phyloP scores from a whole-genome alignment of 2,113 vertebrate species.

The Pseudopodoces humilis region DNA sequence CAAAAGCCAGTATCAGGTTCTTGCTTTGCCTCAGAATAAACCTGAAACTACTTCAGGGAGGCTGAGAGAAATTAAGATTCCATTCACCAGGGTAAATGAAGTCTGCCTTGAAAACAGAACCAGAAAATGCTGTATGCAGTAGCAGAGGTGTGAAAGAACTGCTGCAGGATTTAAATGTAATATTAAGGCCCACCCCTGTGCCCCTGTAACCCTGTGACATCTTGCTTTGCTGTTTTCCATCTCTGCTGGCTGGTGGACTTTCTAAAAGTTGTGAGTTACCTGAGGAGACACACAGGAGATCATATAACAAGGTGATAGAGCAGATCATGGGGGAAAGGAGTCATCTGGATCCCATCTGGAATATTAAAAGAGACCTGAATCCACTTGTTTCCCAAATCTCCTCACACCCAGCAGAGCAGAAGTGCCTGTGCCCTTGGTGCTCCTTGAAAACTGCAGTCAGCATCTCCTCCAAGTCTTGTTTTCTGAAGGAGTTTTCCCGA shows the following conservation, averaged over 20 bases:
- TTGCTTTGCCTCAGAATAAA: not conserved
- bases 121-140: not conserved
- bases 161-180: not conserved
- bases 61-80: not conserved
- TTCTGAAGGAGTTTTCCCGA: not conserved
- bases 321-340: not conserved
- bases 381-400: not conserved
- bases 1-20: not conserved
- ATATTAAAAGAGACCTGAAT: not conserved
- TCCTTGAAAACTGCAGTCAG: not conserved
- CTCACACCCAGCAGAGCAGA: not conserved
- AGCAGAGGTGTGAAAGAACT: not conserved
- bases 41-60: not conserved
- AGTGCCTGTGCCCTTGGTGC: not conserved
- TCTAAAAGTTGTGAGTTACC: rapidly evolving
- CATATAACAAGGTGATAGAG: not conserved
- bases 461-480: not conserved
- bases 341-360: not conserved
- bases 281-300: not conserved
- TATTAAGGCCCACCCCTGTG: not conserved
- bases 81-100: not conserved
- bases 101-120: not conserved
- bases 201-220: not conserved
- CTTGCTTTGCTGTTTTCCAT: not conserved
- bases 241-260: not conserved